phyloP scores from a whole-genome alignment of 2,797 vertebrate species.

The Limnodromus scolopaceus region DNA sequence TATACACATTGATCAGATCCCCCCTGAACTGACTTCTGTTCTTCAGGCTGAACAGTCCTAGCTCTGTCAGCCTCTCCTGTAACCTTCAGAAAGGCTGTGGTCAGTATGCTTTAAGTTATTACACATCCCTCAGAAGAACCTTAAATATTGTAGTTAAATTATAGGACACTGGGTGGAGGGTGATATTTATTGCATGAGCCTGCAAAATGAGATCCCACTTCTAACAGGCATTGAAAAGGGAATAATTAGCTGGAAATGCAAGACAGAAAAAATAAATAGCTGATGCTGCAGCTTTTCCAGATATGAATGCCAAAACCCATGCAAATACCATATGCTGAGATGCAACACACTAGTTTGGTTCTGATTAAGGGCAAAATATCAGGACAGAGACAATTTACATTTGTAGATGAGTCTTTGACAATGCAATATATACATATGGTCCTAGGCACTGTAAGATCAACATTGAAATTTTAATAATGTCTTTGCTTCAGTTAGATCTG shows the following conservation, averaged over 20 bases:
- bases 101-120: not conserved
- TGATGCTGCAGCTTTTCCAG: not conserved
- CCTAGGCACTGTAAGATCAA: constrained; percentile 67
- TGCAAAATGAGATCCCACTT: not conserved
- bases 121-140: not conserved
- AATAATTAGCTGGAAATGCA: not conserved
- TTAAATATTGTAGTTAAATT: not conserved
- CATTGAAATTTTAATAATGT: constrained; percentile 73
- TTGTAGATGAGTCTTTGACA: not conserved
- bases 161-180: not conserved
- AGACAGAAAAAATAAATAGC: not conserved
- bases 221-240: not conserved
- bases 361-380: not conserved
- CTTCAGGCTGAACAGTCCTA: not conserved
- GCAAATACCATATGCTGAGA: not conserved
- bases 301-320: not conserved
- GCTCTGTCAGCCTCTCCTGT: not conserved
- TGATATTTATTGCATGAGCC: not conserved
- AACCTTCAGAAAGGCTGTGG: not conserved
- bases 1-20: not conserved
- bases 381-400: not conserved
- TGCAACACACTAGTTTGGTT: not conserved
- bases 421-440: constrained; percentile 13
- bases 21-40: not conserved
- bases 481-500: constrained; percentile 28